These are phyloP conservation scores for Monomorium pharaonis DNA, from an alignment of 1,140 invertebrate genomes.

Conservation along the genomic window DNA sequence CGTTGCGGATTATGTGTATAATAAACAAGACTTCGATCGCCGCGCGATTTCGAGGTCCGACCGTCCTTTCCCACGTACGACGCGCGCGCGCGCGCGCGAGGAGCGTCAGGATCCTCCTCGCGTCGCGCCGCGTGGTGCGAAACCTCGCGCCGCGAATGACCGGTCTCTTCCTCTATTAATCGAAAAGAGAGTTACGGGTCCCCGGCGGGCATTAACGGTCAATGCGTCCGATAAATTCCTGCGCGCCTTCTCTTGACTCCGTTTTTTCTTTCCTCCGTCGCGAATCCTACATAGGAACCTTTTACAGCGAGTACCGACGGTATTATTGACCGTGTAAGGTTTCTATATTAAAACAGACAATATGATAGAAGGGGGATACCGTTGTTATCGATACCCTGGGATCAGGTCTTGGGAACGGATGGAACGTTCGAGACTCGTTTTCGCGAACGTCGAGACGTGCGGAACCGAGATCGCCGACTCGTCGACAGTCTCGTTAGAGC, in stretches of 20 bases:
- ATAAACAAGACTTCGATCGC: slow-evolving; percentile 18
- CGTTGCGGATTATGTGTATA: neutral
- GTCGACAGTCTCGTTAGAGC: neutral
- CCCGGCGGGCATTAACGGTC: slow-evolving; percentile 37
- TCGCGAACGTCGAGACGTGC: neutral
- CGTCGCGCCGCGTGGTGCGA: neutral
- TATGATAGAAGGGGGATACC: neutral
- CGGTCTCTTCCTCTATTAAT: slow-evolving; percentile 13
- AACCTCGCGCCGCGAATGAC: neutral
- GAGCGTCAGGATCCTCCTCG: neutral
- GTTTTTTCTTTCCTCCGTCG: neutral
- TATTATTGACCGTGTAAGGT: no score
- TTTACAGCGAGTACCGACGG: no score
- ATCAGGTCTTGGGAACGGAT: neutral
- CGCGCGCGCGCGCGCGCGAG: neutral
- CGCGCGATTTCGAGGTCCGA: no score
- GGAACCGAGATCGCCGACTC: neutral
- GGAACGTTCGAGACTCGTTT: neutral
- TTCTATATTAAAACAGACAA: no score
- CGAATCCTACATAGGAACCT: no score
- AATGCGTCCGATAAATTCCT: slow-evolving; percentile 14
- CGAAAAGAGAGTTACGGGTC: slow-evolving; percentile 5
- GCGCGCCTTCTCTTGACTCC: neutral
- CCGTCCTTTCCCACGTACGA: neutral
- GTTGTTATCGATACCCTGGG: neutral